Percentiles rank a stretch among this genome's conserved stretches.
These are phyloP conservation scores for Vidua chalybeata DNA, from an alignment of 2,113 vertebrate species.

Conservation along the genomic window DNA sequence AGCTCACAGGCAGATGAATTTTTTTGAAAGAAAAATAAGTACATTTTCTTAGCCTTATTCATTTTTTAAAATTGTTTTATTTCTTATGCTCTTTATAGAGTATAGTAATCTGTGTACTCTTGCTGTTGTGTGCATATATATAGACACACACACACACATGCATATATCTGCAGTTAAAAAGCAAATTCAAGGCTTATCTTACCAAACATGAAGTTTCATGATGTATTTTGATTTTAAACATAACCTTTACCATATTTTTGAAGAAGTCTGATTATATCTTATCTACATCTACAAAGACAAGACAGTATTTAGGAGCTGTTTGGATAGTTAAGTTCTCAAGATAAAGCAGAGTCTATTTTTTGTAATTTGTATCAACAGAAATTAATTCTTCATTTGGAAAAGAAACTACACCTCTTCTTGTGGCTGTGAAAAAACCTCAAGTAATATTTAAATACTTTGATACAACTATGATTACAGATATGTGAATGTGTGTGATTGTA, in stretches of 20 bases:
- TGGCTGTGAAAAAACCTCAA: not conserved
- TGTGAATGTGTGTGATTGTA: not conserved
- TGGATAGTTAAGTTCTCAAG: not conserved
- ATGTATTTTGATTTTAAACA: not conserved
- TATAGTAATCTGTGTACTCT: not conserved
- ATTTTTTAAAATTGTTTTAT: not conserved
- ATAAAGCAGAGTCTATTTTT: not conserved
- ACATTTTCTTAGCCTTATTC: not conserved
- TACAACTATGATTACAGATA: not conserved
- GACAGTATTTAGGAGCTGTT: not conserved
- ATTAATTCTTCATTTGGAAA: not conserved
- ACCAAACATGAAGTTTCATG: not conserved
- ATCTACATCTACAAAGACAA: not conserved
- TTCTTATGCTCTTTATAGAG: not conserved
- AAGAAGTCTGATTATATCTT: not conserved
- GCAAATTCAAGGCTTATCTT: not conserved
- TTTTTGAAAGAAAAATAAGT: not conserved
- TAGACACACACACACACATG: no score
- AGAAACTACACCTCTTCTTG: not conserved
- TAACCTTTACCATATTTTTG: not conserved
- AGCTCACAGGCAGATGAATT: not conserved
- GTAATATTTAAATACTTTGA: not conserved
- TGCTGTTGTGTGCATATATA: not conserved
- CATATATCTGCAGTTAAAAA: not conserved
- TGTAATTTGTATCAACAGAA: not conserved